Base-by-base conservation (phyloP, 2,797 vertebrate genomes). In the Sylvilagus floridanus region DNA sequence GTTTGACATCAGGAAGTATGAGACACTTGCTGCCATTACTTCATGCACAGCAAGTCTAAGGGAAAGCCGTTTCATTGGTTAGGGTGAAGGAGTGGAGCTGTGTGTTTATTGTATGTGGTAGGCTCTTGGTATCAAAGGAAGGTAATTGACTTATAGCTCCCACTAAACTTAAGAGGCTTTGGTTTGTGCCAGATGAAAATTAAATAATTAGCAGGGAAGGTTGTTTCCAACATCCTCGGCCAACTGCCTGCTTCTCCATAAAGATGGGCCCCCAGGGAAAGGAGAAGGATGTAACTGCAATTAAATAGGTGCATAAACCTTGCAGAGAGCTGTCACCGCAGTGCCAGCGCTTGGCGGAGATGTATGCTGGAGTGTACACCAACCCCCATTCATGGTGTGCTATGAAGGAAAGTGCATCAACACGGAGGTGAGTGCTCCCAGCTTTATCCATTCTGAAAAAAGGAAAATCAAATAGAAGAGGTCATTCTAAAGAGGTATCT, bases 141-240 rank as follows among this genome's bases (percentile, higher is more conserved):
- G 87, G 97, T 97, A 98, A 97, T 96, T 98, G 97, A 97, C 96
- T 98, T 97, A 96, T 12, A 96, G 94, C 95, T 97, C 84, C 82
- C 94, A 84, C 96, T 97, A 96, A 98, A 97, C 94, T 97, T 98
- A 97, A 97, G 97, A 97, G 94, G 88, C 72, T 95, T 94, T 94
- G 78, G 88, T 97, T 96, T 95, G 92, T 98, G 97, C 97, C 97
- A 98, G 92, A 97, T 76, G 91, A 97, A 98, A 98, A 98, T 98
- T 98, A 98, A 97, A 97, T 97, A 97, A 98, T 98, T 98, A 98
- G 97, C 97, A 97, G 97, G 96, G 96, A 98, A 97, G 96, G 97
- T 92, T 98, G 95, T 93, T 98, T 98, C 98, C 95, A 97, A 95
- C 91, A 97, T 98, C 92, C 93, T 96, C 88, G 10, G 98, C 97